These are phyloP conservation scores for Drosophila prosaltans DNA, from an alignment of 1,140 invertebrate species.

Conservation along the genomic window DNA sequence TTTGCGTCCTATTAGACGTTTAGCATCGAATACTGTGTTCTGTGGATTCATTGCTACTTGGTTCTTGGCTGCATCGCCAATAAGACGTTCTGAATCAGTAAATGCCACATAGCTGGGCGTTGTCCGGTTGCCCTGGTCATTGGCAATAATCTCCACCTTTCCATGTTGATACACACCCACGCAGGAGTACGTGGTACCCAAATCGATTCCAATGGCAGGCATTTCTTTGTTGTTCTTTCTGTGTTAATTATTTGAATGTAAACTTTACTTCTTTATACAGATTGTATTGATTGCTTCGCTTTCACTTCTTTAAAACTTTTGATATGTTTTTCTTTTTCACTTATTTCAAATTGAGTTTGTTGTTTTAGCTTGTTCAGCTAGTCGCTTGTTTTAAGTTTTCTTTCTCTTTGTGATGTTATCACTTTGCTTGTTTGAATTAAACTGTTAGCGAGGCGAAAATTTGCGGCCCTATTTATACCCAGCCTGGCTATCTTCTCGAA, in stretches of 20 bases:
- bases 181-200: conserved; percentile 91
- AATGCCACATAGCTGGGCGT: conserved; percentile 98
- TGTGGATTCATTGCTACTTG: conserved; percentile 80
- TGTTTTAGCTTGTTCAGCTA: conserved; percentile 48
- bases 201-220: conserved; percentile 89
- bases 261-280: background rate
- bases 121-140: conserved; percentile 97
- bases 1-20: conserved; percentile 87
- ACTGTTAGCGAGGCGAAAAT: conserved; percentile 50
- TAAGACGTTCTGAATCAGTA: conserved; percentile 96
- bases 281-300: background rate
- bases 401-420: conserved; percentile 62
- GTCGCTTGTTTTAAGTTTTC: conserved; percentile 22
- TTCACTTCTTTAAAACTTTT: conserved; percentile 1
- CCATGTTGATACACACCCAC: conserved; percentile 92
- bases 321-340: conserved; percentile 8
- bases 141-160: conserved; percentile 96
- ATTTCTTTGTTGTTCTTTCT: conserved; percentile 40
- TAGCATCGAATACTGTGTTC: conserved; percentile 83
- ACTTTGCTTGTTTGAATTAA: conserved; percentile 64
- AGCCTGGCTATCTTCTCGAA: conserved; percentile 49
- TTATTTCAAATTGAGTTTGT: background rate
- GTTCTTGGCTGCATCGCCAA: conserved; percentile 96
- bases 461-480: conserved; percentile 63
- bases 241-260: conserved; percentile 2